phyloP scores from a whole-genome alignment of 2,888 invertebrate species.

The Erannis defoliaria region DNA sequence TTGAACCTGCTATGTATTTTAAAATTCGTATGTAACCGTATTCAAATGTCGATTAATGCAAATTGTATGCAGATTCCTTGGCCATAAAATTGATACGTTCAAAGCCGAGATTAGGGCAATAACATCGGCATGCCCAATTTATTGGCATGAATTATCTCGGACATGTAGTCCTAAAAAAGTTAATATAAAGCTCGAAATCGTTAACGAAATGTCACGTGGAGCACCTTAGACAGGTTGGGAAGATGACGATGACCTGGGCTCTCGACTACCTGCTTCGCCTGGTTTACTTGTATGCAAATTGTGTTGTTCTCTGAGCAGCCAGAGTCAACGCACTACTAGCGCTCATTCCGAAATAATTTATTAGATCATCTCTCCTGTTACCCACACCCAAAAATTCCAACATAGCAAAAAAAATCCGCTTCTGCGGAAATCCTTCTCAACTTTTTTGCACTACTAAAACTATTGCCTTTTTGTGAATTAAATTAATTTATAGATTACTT shows the following conservation, averaged over 20 bases:
- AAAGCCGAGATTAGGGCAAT: slow-evolving; percentile 49
- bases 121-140: slow-evolving; percentile 51
- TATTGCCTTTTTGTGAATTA: neutral
- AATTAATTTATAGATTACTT: too few relatives aligned
- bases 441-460: neutral
- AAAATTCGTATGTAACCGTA: slow-evolving; percentile 26
- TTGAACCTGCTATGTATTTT: slow-evolving; percentile 17
- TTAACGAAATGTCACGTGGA: slow-evolving; percentile 75
- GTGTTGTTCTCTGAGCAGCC: slow-evolving; percentile 69
- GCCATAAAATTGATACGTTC: slow-evolving; percentile 40
- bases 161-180: slow-evolving; percentile 53
- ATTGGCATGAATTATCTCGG: slow-evolving; percentile 46
- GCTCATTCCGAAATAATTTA: slow-evolving; percentile 71
- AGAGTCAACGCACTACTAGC: slow-evolving; percentile 74
- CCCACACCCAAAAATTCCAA: slow-evolving; percentile 49
- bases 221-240: slow-evolving; percentile 73
- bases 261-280: slow-evolving; percentile 76
- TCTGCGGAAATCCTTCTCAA: neutral
- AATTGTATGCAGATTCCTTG: slow-evolving; percentile 37
- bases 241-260: slow-evolving; percentile 79
- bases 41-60: slow-evolving; percentile 35
- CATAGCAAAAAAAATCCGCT: slow-evolving; percentile 25
- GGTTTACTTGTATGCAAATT: slow-evolving; percentile 76
- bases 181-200: slow-evolving; percentile 65
- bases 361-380: slow-evolving; percentile 63